phyloP scores from a whole-genome alignment of 2,888 invertebrate genomes.

The Carterocephalus palaemon region DNA sequence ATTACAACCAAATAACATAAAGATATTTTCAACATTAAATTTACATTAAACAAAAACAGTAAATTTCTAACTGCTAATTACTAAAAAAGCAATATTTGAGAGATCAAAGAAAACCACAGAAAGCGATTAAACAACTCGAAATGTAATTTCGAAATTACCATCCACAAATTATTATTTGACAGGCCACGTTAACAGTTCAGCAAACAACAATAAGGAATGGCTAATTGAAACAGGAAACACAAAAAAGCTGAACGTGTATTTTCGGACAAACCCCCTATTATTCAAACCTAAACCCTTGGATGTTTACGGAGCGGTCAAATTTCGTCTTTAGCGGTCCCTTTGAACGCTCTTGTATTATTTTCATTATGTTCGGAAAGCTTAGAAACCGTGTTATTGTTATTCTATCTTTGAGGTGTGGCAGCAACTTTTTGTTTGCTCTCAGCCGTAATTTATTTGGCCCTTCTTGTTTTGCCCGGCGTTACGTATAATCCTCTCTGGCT shows the following conservation, averaged over 20 bases:
- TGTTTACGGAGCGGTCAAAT: slow-evolving; percentile 53
- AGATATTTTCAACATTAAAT: slow-evolving; percentile 2
- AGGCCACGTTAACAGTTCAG: slow-evolving; percentile 23
- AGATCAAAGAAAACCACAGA: slow-evolving; percentile 24
- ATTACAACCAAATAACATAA: neutral
- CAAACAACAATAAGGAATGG: slow-evolving; percentile 35
- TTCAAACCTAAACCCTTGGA: slow-evolving; percentile 41
- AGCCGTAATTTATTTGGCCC: slow-evolving; percentile 54
- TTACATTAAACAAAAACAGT: neutral
- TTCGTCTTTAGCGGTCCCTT: slow-evolving; percentile 44
- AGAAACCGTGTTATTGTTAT: slow-evolving; percentile 65
- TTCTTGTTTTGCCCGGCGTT: slow-evolving; percentile 51
- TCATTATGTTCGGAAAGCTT: slow-evolving; percentile 45
- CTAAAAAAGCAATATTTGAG: slow-evolving; percentile 7
- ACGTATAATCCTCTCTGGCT: slow-evolving; percentile 50
- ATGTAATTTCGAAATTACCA: slow-evolving; percentile 22
- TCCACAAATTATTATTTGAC: slow-evolving; percentile 21
- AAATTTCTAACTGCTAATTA: slow-evolving; percentile 9
- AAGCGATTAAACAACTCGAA: slow-evolving; percentile 18
- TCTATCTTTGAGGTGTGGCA: slow-evolving; percentile 63
- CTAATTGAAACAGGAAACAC: slow-evolving; percentile 39
- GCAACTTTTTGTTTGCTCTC: slow-evolving; percentile 52
- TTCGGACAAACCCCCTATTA: slow-evolving; percentile 35
- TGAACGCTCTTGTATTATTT: slow-evolving; percentile 50
- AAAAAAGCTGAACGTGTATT: slow-evolving; percentile 32